Evolutionary conservation across 2,797 vertebrate genomes (phyloP), one percentile per base, ranked within the genome.

Genomic region (Apogon hyalosoma): DNA sequence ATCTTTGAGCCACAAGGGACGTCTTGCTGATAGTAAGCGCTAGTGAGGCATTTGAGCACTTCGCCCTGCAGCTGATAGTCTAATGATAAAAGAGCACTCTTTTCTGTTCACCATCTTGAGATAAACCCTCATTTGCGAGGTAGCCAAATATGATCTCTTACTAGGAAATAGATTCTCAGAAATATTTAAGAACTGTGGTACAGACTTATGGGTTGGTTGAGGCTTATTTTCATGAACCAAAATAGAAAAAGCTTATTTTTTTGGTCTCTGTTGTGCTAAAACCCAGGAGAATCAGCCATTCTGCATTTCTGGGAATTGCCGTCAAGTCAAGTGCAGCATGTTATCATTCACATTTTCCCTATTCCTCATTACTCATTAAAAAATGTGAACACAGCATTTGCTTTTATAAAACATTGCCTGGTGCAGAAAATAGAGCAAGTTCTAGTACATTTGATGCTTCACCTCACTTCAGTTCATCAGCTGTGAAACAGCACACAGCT

Each of bases 141-240:
- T 6, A 50, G 24, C 33, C 45, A 42, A 28, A 28, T 28, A 28
- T 28, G 24, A 43, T 46, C 31, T 66, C 18, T 13, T 16, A 53
- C 14, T 12, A 18, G 24, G 21, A 54, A 61, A 41, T 41, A 54
- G 10, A 16, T 50, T 16, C 16, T 3, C 21, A 11, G 24, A 28
- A 28, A 15, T 51, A 53, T 24, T 43, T 19, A 8, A 24, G 10
- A 62, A 46, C 62, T 36, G 33, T 8, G 13, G 42, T 40, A 46
- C 46, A 61, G 13, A 46, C 6, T 1, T 60, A 49, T 47, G 24
- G 11, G 54, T 43, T 48, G 45, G 40, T 49, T 58, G 11, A 63
- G 49, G 24, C 54, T 21, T 52, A 7, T 63, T 46, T 48, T 21
- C 24, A 36, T 77, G 58, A 42, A 21, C 9, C 31, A 31, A 49